Evolutionary conservation across 92 coral and sea anemone species (phyloP).

Genomic region (Diadumene lineata): DNA sequence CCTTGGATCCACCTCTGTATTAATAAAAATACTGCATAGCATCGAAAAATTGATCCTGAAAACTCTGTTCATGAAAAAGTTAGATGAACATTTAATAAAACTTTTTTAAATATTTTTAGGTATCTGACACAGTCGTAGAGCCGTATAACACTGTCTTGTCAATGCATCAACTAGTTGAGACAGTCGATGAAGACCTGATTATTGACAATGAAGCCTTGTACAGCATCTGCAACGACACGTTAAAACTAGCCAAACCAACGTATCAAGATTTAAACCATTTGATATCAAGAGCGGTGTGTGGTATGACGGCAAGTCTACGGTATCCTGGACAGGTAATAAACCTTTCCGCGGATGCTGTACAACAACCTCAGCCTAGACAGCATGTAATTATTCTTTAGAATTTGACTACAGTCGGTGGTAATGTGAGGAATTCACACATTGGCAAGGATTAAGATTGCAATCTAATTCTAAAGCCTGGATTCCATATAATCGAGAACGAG

Average conservation of each 20-base stretch:
- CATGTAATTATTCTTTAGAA: too few species aligned
- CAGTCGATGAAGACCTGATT: slow-evolving; percentile 36
- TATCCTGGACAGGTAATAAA: slow-evolving; percentile 39
- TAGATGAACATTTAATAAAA: neutral
- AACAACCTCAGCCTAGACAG: too few species aligned
- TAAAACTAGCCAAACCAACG: slow-evolving; percentile 27
- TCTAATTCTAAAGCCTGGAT: too few species aligned
- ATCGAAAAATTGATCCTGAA: too few species aligned
- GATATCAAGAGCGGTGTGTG: slow-evolving; percentile 38
- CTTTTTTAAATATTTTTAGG: slow-evolving; percentile 1
- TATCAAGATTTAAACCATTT: slow-evolving; percentile 34
- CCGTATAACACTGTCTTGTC: slow-evolving; percentile 37
- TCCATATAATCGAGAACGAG: too few species aligned
- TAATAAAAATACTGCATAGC: too few species aligned
- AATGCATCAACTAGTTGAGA: slow-evolving; percentile 33
- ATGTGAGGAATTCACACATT: too few species aligned
- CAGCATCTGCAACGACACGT: slow-evolving; percentile 24
- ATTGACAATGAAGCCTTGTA: slow-evolving; percentile 41
- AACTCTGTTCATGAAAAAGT: too few species aligned
- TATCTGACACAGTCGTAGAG: slow-evolving; percentile 40
- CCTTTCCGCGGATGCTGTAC: too few species aligned
- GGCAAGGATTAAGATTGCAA: too few species aligned
- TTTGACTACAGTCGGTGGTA: too few species aligned
- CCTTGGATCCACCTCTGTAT: too few species aligned
- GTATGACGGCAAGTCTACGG: slow-evolving; percentile 40